Conservation (phyloP, 1,140 invertebrate species). For the Eciton burchellii region DNA sequence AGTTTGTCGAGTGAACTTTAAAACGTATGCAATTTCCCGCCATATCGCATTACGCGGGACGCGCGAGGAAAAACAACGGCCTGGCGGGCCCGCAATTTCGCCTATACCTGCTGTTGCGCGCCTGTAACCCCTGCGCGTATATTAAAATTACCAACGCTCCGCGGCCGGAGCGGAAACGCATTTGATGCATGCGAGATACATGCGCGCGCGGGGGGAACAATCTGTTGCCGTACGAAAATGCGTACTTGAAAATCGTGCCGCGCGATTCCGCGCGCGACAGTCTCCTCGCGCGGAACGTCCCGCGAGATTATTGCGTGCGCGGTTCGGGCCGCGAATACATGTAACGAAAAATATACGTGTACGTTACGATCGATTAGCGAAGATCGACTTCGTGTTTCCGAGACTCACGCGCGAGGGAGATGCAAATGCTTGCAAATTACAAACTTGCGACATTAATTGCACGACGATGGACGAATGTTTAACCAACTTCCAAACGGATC, state of each 20-base stretch:
- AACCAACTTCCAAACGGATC: too few species aligned
- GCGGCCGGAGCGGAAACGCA: slow-evolving; percentile 53
- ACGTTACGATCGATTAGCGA: too few species aligned
- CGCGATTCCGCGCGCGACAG: slow-evolving; percentile 15
- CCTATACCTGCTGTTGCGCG: slow-evolving; percentile 36
- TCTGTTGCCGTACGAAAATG: slow-evolving; percentile 49
- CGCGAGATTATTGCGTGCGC: not conserved
- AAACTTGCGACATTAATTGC: too few species aligned
- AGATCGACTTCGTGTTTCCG: too few species aligned
- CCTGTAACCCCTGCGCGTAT: slow-evolving; percentile 50
- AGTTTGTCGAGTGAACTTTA: slow-evolving; percentile 60
- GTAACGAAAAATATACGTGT: too few species aligned
- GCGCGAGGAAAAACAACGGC: slow-evolving; percentile 57
- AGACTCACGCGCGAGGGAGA: too few species aligned
- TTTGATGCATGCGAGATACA: slow-evolving; percentile 55
- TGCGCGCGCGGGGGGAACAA: slow-evolving; percentile 32
- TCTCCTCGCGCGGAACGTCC: not conserved
- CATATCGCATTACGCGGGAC: slow-evolving; percentile 55
- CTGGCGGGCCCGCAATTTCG: slow-evolving; percentile 40
- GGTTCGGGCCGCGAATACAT: not conserved
- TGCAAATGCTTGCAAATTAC: too few species aligned
- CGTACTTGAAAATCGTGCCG: slow-evolving; percentile 37
- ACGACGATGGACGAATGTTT: too few species aligned
- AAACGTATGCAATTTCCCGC: slow-evolving; percentile 61
- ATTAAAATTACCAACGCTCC: slow-evolving; percentile 60